A percentile compares a stretch with the other conserved stretches of the same genome.
phyloP scores from a whole-genome alignment of 2,888 invertebrate genomes.

The Halictus ligatus region DNA sequence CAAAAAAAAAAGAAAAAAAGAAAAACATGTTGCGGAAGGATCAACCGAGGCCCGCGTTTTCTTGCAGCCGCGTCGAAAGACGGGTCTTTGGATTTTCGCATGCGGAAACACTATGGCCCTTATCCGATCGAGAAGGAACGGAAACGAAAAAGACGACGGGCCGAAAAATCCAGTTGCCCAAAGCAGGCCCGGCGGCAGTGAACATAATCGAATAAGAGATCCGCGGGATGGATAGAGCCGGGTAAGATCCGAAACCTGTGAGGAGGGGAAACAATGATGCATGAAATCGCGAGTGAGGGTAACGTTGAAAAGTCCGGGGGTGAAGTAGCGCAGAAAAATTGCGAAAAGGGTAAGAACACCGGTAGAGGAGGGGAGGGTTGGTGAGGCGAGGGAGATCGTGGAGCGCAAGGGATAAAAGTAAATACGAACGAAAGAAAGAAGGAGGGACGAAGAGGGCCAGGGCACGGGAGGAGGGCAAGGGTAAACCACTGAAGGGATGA shows the following conservation, averaged over 20 bases:
- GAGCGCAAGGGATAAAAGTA: conserved; percentile 16
- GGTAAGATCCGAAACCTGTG: not conserved
- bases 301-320: not conserved
- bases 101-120: not conserved
- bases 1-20: not conserved
- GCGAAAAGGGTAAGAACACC: not conserved
- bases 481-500: conserved; percentile 42
- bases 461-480: conserved; percentile 29
- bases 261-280: not conserved
- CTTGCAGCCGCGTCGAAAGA: not conserved
- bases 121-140: not conserved
- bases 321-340: conserved; percentile 8
- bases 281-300: not conserved
- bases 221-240: not conserved
- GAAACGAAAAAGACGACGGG: not conserved
- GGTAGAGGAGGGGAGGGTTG: not conserved
- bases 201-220: too few relatives aligned
- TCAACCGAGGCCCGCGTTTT: not conserved
- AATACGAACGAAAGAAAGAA: conserved; percentile 20
- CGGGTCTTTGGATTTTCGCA: not conserved
- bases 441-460: conserved; percentile 19
- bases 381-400: not conserved
- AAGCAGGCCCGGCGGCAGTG: not conserved
- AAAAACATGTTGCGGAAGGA: not conserved
- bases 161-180: not conserved